phyloP scores from a whole-genome alignment of 2,888 invertebrate species.

The Teleiodes luculella region DNA sequence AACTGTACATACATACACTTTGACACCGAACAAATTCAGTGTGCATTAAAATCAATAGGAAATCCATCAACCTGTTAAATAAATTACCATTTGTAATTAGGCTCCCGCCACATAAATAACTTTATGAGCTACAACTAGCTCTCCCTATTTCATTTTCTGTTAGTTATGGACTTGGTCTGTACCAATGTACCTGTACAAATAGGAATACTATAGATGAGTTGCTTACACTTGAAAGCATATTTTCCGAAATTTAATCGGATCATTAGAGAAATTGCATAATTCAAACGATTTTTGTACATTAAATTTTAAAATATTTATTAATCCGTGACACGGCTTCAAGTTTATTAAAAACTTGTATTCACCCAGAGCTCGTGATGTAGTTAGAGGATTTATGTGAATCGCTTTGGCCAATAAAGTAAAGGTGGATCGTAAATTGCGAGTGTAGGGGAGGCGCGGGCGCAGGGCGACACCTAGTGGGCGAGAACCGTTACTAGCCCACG shows the following conservation, averaged over 20 bases:
- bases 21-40: conserved; percentile 49
- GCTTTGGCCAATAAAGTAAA: conserved; percentile 71
- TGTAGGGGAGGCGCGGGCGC: conserved; percentile 46
- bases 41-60: conserved; percentile 1
- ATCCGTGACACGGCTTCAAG: not conserved
- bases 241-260: too few relatives aligned
- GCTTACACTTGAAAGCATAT: too few relatives aligned
- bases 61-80: conserved; percentile 7
- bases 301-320: not conserved
- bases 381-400: conserved; percentile 69
- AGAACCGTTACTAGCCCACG: conserved; percentile 56
- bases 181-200: not conserved
- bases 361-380: conserved; percentile 16
- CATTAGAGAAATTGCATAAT: too few relatives aligned
- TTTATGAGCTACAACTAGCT: not conserved
- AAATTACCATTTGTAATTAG: conserved; percentile 10
- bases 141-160: not conserved
- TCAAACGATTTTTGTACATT: too few relatives aligned
- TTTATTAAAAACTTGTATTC: conserved; percentile 15
- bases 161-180: not conserved
- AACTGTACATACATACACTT: conserved; percentile 48
- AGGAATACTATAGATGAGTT: too few relatives aligned
- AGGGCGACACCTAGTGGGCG: conserved; percentile 73
- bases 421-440: conserved; percentile 69
- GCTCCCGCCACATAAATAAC: not conserved